These are phyloP conservation scores for Chinchilla lanigera DNA, from an alignment of 2,113 vertebrate genomes.

Conservation along the genomic window DNA sequence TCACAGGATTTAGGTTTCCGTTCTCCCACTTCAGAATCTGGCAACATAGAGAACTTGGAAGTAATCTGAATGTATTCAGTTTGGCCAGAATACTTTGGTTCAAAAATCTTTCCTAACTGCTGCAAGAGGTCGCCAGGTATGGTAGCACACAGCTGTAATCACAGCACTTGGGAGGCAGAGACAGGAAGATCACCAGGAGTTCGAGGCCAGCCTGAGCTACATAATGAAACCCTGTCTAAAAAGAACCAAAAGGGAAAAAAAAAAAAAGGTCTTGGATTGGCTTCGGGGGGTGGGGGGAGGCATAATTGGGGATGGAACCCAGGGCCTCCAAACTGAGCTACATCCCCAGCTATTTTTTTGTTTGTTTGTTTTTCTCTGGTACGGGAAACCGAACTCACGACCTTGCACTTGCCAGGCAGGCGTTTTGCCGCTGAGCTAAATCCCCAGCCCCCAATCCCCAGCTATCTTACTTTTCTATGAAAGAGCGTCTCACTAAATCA, in stretches of 20 bases:
- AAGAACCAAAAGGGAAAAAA: accelerated
- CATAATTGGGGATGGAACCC: not conserved
- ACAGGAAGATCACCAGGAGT: not conserved
- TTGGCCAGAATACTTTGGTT: not conserved
- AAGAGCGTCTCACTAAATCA: not conserved
- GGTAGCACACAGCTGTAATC: not conserved
- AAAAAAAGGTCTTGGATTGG: not conserved
- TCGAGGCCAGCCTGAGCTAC: not conserved
- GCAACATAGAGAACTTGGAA: not conserved
- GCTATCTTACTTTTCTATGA: no score
- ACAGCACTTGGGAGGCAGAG: not conserved
- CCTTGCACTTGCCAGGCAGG: no score
- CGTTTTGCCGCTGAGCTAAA: no score
- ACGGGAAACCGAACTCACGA: no score
- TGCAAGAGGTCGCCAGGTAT: not conserved
- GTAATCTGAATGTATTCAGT: not conserved
- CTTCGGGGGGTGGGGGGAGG: not conserved
- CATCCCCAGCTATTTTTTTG: not conserved
- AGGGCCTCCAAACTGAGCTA: not conserved
- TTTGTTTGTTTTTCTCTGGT: not conserved
- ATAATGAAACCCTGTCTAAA: not conserved
- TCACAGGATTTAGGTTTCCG: not conserved
- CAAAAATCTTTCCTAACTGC: not conserved
- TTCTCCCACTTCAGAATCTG: not conserved
- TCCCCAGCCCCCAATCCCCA: no score